Evolutionary conservation across 2,113 vertebrate species (phyloP), one percentile per base, ranked within the genome.

Genomic region (Gasterosteus nipponicus): DNA sequence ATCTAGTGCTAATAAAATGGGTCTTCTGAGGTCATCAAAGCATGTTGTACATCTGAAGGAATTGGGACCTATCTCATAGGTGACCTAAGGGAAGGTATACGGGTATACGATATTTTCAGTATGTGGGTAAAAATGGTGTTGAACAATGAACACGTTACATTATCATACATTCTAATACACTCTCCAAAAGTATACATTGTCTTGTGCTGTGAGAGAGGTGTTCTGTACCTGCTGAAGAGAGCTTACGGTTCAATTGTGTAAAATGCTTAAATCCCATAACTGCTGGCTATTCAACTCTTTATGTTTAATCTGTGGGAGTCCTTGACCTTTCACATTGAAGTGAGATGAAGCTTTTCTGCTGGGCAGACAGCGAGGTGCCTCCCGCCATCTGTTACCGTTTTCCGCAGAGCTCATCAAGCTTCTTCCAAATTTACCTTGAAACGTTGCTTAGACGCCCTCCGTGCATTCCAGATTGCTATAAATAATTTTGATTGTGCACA

Each of bases 251-350:
- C 84, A 61, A 89, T 78, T 75, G 68, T 86, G 82, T 80, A 64
- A 88, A 84, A 76, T 71, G 75, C n/a, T 71, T 57, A 83, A 90
- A 90, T 73, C 68, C 73, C 58, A 60, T 79, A 88, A 82, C 62
- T 69, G 61, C 80, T 78, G 53, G 47, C 66, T 69, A 74, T 78
- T 75, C 59, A 66, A 19, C 69, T 82, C 56, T 77, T 80, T 69
- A 74, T 56, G 60, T 78, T 75, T 84, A 78, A 88, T 81, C 76
- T 69, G 33, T 56, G 15, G 70, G 59, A 6, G 35, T 57, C 81
- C 61, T 71, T 78, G 65, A 85, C 82, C 87, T 78, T 73, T 83
- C 69, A 80, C 88, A 73, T 83, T 67, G 59, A 76, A 76, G 47
- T 41, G 16, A 64, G 78, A 82, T 58, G 68, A 78, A 67, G 76